These are phyloP conservation scores for Chalcis sispes DNA, from an alignment of 2,888 invertebrate genomes.

Conservation along the genomic window DNA sequence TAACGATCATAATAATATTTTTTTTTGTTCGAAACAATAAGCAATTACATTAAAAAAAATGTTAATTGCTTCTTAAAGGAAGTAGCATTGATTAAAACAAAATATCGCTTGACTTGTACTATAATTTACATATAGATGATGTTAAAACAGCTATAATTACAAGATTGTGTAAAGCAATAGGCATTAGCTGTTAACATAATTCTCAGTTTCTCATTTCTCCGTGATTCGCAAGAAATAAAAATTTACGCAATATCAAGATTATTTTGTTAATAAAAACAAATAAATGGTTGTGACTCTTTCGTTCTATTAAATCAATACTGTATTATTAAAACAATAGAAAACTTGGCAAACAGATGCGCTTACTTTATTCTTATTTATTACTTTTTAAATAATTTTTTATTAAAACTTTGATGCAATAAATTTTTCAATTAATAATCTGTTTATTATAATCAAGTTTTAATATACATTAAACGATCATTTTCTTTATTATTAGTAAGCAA, in stretches of 20 bases:
- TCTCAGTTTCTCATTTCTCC: constrained; percentile 31
- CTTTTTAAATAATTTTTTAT: no score
- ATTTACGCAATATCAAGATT: constrained; percentile 17
- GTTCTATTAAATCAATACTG: no score
- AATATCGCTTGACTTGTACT: constrained; percentile 1
- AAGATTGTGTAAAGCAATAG: constrained; percentile 42
- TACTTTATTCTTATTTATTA: no score
- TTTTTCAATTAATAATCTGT: no score
- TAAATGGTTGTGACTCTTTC: not conserved
- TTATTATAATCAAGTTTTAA: no score
- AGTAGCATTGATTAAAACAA: constrained; percentile 8
- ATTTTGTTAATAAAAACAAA: constrained; percentile 17
- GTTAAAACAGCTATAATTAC: constrained; percentile 46
- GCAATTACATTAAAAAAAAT: constrained; percentile 10
- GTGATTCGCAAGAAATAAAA: constrained; percentile 23
- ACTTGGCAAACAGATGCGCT: no score
- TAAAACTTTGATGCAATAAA: no score
- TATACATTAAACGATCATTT: no score
- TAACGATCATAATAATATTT: not conserved
- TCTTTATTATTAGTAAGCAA: no score
- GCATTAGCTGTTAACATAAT: not conserved
- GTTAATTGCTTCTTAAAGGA: not conserved
- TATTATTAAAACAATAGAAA: no score
- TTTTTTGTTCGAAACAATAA: constrained; percentile 28
- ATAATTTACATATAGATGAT: constrained; percentile 41